Evolutionary conservation across 2,797 vertebrate genomes (phyloP).

Genomic region (Mergus octosetaceus): DNA sequence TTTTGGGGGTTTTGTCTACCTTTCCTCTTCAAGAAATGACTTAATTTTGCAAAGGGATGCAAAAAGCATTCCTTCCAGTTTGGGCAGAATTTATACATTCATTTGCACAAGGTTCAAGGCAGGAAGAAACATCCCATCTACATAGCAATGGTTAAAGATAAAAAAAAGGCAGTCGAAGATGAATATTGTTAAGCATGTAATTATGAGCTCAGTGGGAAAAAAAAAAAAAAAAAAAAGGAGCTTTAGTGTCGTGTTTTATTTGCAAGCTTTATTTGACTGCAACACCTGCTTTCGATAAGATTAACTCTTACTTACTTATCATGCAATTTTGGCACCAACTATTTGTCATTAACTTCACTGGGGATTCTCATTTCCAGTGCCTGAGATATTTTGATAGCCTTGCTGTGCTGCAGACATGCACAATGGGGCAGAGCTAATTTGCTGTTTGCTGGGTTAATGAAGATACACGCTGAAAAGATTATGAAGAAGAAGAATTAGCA

Average conservation of each 20-base stretch:
- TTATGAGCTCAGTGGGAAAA: background rate
- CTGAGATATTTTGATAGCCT: background rate
- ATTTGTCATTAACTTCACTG: background rate
- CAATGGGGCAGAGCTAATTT: slow-evolving; percentile 38
- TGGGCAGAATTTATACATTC: background rate
- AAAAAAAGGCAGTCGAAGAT: background rate
- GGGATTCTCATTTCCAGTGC: background rate
- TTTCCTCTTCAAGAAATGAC: background rate
- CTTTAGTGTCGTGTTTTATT: background rate
- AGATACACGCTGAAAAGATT: background rate
- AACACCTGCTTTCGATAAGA: slow-evolving; percentile 11
- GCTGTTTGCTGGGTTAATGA: slow-evolving; percentile 35
- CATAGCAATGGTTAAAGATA: background rate
- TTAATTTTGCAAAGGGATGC: background rate
- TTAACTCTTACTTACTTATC: slow-evolving; percentile 30
- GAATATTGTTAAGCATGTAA: background rate
- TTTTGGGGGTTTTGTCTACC: background rate
- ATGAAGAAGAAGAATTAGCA: background rate
- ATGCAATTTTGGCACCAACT: background rate
- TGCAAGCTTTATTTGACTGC: background rate
- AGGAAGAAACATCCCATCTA: background rate
- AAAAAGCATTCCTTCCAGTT: background rate
- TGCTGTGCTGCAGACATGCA: background rate
- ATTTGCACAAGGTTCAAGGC: background rate
- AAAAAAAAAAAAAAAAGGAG: background rate